Evolutionary conservation across 2,888 invertebrate genomes (phyloP), one percentile per base, ranked within the genome.

Genomic region (Stenotaenia linearis): DNA sequence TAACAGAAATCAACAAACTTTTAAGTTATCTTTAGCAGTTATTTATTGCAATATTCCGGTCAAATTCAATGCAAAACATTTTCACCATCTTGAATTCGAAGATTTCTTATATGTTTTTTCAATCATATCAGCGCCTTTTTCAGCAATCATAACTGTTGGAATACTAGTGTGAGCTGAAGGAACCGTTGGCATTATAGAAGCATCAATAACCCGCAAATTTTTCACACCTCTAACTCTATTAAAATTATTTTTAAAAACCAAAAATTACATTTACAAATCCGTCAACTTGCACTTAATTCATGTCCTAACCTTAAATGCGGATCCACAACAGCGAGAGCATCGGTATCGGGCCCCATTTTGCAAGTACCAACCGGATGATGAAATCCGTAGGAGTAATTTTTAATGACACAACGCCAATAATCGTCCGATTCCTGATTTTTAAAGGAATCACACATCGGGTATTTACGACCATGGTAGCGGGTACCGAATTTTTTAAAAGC

Each of bases 121-220:
- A 56, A 82, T 81, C 45, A 81, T 75, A 37, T 82, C 79, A 3
- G 82, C 77, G 7, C 79, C 80, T 78, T 82, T 82, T 77, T 82
- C 82, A 7, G 56, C 82, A 25, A 82, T 81, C 81, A 81, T 81
- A 32, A 82, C 74, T 15, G 78, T 45, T 15, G 82, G 81, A 0
- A 79, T 79, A 76, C 79, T 81, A 23, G 80, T 80, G 79, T 81
- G 80, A 12, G 88, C 89, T 82, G 86, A 87, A 78, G 87, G 85
- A 77, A 88, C 85, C 77, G 85, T 86, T 0, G 89, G 89, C 88
- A 89, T 89, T 18, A 88, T 85, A 61, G 88, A 88, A 3, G 88
- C 87, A 84, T 89, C 89, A 12, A 88, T 88, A 2, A 89, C 86
- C 80, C 88, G 83, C 23, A 88, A 83, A 28, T 83, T 83, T 18